Percentiles rank a stretch among this genome's conserved stretches.
Conservation (phyloP, 2,113 vertebrate species). For the Pogona vitticeps region DNA sequence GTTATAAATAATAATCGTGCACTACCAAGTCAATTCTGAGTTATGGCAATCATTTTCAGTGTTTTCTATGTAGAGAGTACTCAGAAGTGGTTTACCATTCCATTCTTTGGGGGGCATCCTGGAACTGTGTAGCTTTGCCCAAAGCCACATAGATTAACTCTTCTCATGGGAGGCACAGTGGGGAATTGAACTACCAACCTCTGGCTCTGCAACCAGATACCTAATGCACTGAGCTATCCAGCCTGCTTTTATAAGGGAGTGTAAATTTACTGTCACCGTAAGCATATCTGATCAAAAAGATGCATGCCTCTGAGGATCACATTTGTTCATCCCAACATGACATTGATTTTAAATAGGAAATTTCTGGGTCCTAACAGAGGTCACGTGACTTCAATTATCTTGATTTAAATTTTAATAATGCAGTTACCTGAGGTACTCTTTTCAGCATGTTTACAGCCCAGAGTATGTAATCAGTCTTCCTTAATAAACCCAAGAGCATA, state of each 20-base stretch:
- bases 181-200: no score
- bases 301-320: neutral
- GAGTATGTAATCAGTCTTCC: neutral
- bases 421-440: neutral
- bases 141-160: no score
- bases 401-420: neutral
- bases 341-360: neutral
- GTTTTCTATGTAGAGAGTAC: no score
- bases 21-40: no score
- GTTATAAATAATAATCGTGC: no score
- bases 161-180: no score
- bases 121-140: no score
- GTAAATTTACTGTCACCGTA: neutral
- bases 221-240: no score
- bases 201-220: no score
- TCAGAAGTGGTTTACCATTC: no score
- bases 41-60: no score
- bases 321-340: neutral
- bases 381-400: neutral
- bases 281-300: neutral
- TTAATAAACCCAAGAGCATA: neutral
- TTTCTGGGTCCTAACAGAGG: neutral
- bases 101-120: no score
- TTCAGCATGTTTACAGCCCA: neutral
- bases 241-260: neutral